Conservation (phyloP, 2,797 vertebrate genomes). For the Melopsittacus undulatus region DNA sequence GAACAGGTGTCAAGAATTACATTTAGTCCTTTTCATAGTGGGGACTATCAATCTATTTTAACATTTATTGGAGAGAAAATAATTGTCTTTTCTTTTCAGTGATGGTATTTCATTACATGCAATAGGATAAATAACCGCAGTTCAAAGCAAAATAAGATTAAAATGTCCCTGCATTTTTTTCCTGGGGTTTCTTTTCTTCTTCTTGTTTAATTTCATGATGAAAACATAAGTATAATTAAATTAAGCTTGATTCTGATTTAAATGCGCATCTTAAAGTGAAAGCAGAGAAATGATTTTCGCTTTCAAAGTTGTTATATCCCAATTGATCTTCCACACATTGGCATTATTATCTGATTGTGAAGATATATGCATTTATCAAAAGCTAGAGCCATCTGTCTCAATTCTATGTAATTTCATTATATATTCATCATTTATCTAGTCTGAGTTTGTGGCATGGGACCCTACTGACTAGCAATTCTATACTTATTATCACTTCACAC, state of each 20-base stretch:
- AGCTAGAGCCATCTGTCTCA: constrained; percentile 77
- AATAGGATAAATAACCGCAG: constrained; percentile 40
- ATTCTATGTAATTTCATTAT: constrained; percentile 77
- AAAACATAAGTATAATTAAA: constrained; percentile 65
- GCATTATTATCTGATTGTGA: constrained; percentile 78
- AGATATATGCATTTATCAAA: constrained; percentile 79
- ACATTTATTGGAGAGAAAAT: constrained; percentile 34
- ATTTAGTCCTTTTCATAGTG: constrained; percentile 29
- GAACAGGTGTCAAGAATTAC: constrained; percentile 45
- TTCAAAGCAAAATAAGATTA: constrained; percentile 53
- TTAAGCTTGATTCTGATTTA: constrained; percentile 69
- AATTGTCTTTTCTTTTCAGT: constrained; percentile 53
- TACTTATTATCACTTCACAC: constrained; percentile 73
- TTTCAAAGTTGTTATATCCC: constrained; percentile 75
- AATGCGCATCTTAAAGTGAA: constrained; percentile 69
- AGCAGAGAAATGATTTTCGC: constrained; percentile 67
- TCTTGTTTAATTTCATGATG: constrained; percentile 56
- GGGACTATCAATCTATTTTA: constrained; percentile 37
- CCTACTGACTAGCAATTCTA: constrained; percentile 64
- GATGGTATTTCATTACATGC: constrained; percentile 28
- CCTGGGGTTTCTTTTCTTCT: constrained; percentile 27
- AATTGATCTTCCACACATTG: constrained; percentile 76
- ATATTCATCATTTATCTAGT: constrained; percentile 77
- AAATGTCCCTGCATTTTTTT: constrained; percentile 11
- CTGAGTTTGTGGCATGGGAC: constrained; percentile 69